Evolutionary conservation across 1,140 invertebrate species (phyloP), one percentile per base, ranked within the genome.

Genomic region (Nephotettix cincticeps): DNA sequence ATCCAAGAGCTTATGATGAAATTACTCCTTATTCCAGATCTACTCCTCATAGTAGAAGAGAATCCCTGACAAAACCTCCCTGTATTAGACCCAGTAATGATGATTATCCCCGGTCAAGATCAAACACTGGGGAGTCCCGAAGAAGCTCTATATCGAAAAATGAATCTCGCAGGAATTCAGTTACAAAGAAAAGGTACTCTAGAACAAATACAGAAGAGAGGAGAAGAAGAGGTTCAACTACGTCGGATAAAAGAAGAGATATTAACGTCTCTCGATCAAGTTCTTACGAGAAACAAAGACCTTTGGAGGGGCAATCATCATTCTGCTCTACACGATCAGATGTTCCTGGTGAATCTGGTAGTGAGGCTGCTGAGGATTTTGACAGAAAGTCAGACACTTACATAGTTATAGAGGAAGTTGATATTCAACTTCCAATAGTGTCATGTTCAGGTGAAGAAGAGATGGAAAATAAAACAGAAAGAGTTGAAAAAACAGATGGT

Each of bases 41-140:
- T 17, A 70, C 69, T 17, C 69, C 69, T 13, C 69, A 70, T 28
- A 70, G 69, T 65, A 61, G 69, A 43, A 63, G 69, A 65, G 58
- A 70, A 58, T 70, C 69, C 1, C 30, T 70, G 36, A 64, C 56
- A 43, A 70, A 70, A 54, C 23, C 25, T 17, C 61, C 58, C 0
- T 2, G 40, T 6, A 25, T 65, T 0, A 40, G 69, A 51, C 36
- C 69, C n/a, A 70, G 65, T 27, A 65, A 36, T 1, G 56, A 58
- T 13, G 69, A 70, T 23, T 21, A 64, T 45, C 56, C 69, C 17
- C 54, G 68, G 40, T 70, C 68, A 21, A 32, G 69, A 29, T 70
- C 69, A 17, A 70, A 70, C 32, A 70, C 69, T 45, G 63, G 43
- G 9, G 69, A 70, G n/a, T 70, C 58, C 13, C 27, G 61, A 21